Percentiles rank a stretch among this genome's conserved stretches.
Conservation (phyloP, 1,140 invertebrate species). For the Eupristina koningsbergeri region DNA sequence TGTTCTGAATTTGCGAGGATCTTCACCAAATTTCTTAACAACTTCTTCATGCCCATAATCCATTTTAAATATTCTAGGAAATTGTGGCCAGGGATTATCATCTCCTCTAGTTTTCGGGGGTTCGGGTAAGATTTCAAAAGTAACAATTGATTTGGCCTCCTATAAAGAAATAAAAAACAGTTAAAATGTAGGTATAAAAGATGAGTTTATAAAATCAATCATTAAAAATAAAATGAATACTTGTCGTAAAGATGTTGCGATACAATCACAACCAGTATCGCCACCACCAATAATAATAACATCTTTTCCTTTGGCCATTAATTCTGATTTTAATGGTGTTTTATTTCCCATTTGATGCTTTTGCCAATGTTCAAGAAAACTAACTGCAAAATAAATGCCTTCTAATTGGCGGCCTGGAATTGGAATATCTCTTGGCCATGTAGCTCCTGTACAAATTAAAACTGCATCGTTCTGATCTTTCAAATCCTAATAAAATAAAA, state of each 20-base stretch:
- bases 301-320: conserved; percentile 93
- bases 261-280: conserved; percentile 99
- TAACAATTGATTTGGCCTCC: conserved; percentile 95
- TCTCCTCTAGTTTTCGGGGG: conserved; percentile 84
- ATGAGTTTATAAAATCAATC: neutral
- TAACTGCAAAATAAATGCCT: conserved; percentile 98
- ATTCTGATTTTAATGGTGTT: conserved; percentile 67
- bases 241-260: conserved; percentile 96
- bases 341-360: conserved; percentile 89
- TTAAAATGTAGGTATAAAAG: neutral
- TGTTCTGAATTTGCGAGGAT: conserved; percentile 94
- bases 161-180: conserved; percentile 59
- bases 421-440: conserved; percentile 94
- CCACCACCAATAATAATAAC: conserved; percentile 98
- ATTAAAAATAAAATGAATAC: conserved; percentile 61
- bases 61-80: conserved; percentile 95
- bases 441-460: conserved; percentile 92
- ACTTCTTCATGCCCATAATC: conserved; percentile 99
- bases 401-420: conserved; percentile 87
- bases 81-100: conserved; percentile 99
- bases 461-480: conserved; percentile 88
- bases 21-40: conserved; percentile 87
- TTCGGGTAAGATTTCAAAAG: conserved; percentile 97
- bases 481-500: conserved; percentile 72
- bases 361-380: conserved; percentile 97